Conservation (phyloP, 2,797 vertebrate genomes). For the Clamator glandarius region DNA sequence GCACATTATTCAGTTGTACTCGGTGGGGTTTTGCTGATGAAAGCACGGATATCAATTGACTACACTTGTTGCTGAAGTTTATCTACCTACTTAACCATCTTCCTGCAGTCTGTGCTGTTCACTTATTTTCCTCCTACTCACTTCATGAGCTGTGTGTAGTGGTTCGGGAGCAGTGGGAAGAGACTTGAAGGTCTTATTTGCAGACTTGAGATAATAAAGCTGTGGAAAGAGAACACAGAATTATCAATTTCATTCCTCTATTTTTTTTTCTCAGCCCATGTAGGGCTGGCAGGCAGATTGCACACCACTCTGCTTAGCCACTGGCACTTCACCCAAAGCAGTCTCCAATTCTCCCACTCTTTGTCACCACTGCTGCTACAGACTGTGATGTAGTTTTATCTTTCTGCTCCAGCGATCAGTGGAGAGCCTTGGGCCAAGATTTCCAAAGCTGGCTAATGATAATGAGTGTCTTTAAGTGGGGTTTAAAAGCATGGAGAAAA, state of each 20-base stretch:
- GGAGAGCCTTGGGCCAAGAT: neutral
- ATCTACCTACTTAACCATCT: neutral
- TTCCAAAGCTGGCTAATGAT: neutral
- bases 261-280: neutral
- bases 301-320: rapidly evolving
- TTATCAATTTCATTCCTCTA: neutral
- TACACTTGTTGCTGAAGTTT: neutral
- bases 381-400: neutral
- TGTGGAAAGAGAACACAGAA: neutral
- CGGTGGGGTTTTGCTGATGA: neutral
- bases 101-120: neutral
- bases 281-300: neutral
- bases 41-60: neutral
- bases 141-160: rapidly evolving
- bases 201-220: neutral
- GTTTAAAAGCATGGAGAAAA: neutral
- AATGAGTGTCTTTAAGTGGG: neutral
- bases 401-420: neutral
- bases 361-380: neutral
- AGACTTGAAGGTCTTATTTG: neutral
- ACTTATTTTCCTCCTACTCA: neutral
- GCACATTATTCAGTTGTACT: neutral
- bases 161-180: neutral
- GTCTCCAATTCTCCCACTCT: neutral
- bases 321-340: neutral